Conservation (phyloP, 2,888 invertebrate species). For the Perizoma affinitatum region DNA sequence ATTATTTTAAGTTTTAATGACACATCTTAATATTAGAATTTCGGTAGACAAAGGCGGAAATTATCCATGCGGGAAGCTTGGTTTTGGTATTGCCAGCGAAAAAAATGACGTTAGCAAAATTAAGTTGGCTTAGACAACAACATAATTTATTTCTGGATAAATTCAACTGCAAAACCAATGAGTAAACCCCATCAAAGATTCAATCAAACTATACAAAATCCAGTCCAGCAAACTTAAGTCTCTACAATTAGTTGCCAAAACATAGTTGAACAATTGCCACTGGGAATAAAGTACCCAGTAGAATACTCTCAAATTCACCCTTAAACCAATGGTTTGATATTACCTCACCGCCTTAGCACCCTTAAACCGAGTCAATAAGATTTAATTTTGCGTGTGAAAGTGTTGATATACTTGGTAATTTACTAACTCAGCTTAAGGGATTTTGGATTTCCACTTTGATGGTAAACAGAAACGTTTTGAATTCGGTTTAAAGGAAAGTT, state of each 20-base stretch:
- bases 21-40: no score
- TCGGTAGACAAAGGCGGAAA: no score
- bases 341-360: conserved; percentile 35
- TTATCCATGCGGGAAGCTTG: no score
- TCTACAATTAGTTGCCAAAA: conserved; percentile 76
- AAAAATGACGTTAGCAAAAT: no score
- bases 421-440: conserved; percentile 75
- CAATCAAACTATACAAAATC: conserved; percentile 45
- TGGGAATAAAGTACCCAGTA: conserved; percentile 73
- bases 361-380: conserved; percentile 39
- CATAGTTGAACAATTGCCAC: conserved; percentile 77
- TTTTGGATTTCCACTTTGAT: conserved; percentile 76
- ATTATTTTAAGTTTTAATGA: no score
- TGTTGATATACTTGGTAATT: conserved; percentile 48
- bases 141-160: background rate
- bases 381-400: conserved; percentile 35
- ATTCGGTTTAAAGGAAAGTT: conserved; percentile 69
- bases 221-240: conserved; percentile 65
- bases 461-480: conserved; percentile 71
- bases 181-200: conserved; percentile 12
- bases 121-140: no score
- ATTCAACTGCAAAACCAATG: background rate
- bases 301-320: conserved; percentile 62
- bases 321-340: conserved; percentile 45
- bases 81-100: no score